Conservation (phyloP, 2,113 vertebrate species). For the Dasyprocta punctata region DNA sequence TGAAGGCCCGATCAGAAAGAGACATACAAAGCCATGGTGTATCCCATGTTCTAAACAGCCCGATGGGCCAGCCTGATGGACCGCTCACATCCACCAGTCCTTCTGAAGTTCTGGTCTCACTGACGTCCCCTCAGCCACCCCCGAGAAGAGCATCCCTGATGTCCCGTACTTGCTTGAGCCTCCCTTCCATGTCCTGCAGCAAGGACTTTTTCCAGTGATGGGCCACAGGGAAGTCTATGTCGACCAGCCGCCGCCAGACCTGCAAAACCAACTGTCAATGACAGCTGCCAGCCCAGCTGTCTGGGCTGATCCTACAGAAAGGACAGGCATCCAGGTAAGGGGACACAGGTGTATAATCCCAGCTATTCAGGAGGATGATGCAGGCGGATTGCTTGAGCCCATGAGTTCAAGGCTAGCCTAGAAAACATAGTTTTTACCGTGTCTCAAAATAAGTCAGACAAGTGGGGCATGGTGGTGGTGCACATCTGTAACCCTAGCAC, state of each 20-base stretch:
- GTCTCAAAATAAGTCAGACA: not conserved
- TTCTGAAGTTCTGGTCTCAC: accelerated
- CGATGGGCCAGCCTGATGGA: accelerated
- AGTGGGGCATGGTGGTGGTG: not conserved
- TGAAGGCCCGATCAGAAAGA: not conserved
- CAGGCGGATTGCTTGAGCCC: not conserved
- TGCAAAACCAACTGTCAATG: constrained; percentile 66
- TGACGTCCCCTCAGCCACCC: accelerated
- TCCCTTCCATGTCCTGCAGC: constrained; percentile 88
- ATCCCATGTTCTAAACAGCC: accelerated
- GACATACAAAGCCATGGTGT: accelerated
- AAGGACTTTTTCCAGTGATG: constrained; percentile 87
- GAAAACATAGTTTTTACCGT: not conserved
- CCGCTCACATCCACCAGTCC: accelerated
- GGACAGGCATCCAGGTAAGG: not conserved
- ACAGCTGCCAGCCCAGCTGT: not conserved
- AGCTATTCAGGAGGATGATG: not conserved
- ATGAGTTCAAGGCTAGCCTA: not conserved
- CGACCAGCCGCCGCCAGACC: constrained; percentile 90
- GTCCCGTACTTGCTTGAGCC: constrained; percentile 88
- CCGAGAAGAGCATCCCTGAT: accelerated
- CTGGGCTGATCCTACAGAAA: not conserved
- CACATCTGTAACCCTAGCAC: not conserved
- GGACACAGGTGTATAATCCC: not conserved
- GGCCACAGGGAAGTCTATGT: constrained; percentile 85